Base-by-base conservation (phyloP, 1,140 invertebrate species). In the Dendroctonus valens region DNA sequence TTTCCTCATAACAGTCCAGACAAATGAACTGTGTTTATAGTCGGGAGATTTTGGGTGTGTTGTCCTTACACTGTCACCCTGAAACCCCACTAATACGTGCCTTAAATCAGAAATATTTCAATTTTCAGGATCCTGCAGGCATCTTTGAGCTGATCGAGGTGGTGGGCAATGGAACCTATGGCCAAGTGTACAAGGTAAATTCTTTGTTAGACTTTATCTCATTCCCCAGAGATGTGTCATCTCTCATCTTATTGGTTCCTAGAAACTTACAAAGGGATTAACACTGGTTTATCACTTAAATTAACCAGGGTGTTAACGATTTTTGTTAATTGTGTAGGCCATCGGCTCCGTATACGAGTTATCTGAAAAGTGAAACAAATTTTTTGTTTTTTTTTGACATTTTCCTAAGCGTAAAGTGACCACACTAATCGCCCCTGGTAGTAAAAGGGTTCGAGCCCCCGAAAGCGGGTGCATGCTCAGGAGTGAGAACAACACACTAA, bases 111-210 rank as follows among this genome's bases (percentile, higher is more conserved):
- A 53, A 62, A 60, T 38, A 40, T 40, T 15, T 61, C 48, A 7
- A 57, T 58, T 73, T 73, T 46, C 83, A 98, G 95, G 97, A 99
- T 83, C 98, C 98, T 72, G 95, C 96, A 80, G 98, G 98, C 72
- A 98, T 99, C 78, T 99, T 99, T 84, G 97, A 99, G 80, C 83
- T 99, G 61, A 99, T 99, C 78, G 98, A 99, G 89, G 97, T 99
- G 50, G 97, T 99, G 63, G 98, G 98, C 79, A 99, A 98, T 95
- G 98, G 98, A 78, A 99, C 98, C 26, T 99, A 99, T 83, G 98
- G 98, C 70, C 97, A 99, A 87, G 98, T 99, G 61, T 99, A 99
- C 78, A 99, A 99, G 89, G 94, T 96, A 86, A 85, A 83, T 39
- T 53, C 8, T 40, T 39, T 41, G 37, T 42, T 9, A 6, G 38